phyloP scores from a whole-genome alignment of 2,113 vertebrate genomes.

The Maccullochella peelii region DNA sequence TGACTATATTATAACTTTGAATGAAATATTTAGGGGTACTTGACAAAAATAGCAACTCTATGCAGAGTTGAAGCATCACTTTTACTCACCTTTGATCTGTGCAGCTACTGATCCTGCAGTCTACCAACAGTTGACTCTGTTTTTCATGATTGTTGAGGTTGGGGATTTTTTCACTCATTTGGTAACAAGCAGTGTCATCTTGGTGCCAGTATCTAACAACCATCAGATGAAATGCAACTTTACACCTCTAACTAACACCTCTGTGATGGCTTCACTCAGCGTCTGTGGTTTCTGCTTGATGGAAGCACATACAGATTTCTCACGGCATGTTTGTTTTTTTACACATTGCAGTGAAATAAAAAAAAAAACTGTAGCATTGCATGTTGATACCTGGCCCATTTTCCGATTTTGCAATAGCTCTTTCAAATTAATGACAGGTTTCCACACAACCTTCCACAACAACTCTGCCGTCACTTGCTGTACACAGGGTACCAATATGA shows the following conservation, averaged over 20 bases:
- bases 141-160: neutral
- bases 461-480: neutral
- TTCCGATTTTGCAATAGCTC: neutral
- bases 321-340: neutral
- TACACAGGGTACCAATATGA: neutral
- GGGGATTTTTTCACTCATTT: neutral
- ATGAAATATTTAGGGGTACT: neutral
- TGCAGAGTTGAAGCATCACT: neutral
- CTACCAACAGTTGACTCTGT: neutral
- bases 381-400: neutral
- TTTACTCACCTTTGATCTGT: neutral
- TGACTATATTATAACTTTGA: neutral
- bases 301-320: neutral
- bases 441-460: neutral
- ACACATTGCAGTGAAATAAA: neutral
- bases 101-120: neutral
- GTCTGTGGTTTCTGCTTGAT: neutral
- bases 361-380: neutral
- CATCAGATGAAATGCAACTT: neutral
- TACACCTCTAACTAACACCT: neutral
- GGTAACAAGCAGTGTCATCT: neutral
- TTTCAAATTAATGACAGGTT: neutral
- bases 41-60: neutral
- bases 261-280: neutral
- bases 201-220: neutral